These are phyloP conservation scores for Protobothrops mucrosquamatus DNA, from an alignment of 2,113 vertebrate genomes.

Conservation along the genomic window DNA sequence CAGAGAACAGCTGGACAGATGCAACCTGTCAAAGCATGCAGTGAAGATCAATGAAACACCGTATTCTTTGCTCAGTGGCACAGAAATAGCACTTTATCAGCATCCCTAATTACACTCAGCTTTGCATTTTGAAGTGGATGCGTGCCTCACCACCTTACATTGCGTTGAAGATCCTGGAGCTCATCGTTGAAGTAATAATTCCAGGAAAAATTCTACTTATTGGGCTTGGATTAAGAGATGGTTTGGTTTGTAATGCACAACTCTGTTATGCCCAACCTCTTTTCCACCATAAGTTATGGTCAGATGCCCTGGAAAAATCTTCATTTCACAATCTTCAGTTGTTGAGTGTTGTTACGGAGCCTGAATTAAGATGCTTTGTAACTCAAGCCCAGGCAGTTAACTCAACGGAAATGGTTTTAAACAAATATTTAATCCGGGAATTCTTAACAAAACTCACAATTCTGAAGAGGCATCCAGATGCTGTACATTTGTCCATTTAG, in stretches of 20 bases:
- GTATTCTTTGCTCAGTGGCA: neutral
- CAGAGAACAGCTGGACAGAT: constrained; percentile 1
- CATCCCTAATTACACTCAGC: neutral
- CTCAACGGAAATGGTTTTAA: too few relatives aligned
- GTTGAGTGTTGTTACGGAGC: neutral
- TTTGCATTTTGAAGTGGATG: neutral
- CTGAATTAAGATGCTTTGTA: too few relatives aligned
- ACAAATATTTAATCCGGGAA: too few relatives aligned
- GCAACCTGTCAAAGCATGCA: neutral
- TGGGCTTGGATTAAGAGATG: neutral
- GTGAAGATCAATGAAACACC: neutral
- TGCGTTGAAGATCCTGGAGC: neutral
- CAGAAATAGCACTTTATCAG: neutral
- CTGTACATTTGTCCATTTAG: too few relatives aligned
- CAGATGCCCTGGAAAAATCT: neutral
- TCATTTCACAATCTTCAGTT: too few relatives aligned
- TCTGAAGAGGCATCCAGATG: too few relatives aligned
- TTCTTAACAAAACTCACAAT: too few relatives aligned
- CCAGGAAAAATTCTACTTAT: neutral
- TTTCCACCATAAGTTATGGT: neutral
- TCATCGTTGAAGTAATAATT: neutral
- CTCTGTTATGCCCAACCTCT: neutral
- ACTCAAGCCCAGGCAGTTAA: too few relatives aligned
- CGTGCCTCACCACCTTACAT: neutral
- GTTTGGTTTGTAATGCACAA: neutral